A percentile compares a stretch with the other conserved stretches of the same genome.
Evolutionary conservation across 1,140 invertebrate species (phyloP).

Genomic region (Leptinotarsa texana): DNA sequence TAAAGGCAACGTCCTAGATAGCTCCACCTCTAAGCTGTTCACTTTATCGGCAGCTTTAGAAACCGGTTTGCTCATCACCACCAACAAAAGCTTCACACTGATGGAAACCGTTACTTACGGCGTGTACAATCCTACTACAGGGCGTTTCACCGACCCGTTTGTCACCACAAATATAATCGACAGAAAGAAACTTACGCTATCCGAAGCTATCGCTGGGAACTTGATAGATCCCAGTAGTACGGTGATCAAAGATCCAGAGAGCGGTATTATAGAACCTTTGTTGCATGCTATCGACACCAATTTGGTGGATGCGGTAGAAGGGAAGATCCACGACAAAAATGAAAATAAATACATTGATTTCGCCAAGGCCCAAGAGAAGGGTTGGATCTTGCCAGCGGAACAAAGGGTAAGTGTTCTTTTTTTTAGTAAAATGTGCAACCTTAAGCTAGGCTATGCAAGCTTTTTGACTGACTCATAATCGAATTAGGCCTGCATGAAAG

Average conservation of each 20-base stretch:
- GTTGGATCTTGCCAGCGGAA: constrained; percentile 85
- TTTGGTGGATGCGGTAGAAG: constrained; percentile 74
- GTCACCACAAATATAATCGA: constrained; percentile 69
- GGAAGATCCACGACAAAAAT: constrained; percentile 69
- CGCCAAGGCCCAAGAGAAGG: constrained; percentile 83
- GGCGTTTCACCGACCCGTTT: constrained; percentile 80
- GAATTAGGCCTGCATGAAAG: constrained; percentile 1
- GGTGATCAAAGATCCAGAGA: constrained; percentile 79
- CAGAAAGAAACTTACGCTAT: constrained; percentile 71
- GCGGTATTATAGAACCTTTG: constrained; percentile 74
- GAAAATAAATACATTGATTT: constrained; percentile 75
- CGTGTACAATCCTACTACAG: constrained; percentile 79
- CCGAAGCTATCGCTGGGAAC: constrained; percentile 74
- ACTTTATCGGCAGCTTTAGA: constrained; percentile 75
- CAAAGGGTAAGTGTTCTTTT: constrained; percentile 80
- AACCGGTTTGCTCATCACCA: constrained; percentile 73
- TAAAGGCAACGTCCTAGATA: constrained; percentile 82
- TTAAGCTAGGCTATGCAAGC: constrained; percentile 10
- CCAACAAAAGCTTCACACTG: constrained; percentile 74
- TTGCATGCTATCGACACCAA: constrained; percentile 75
- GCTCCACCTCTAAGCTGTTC: constrained; percentile 78
- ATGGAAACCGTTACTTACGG: constrained; percentile 82
- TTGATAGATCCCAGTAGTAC: constrained; percentile 84
- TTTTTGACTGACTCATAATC: neutral
- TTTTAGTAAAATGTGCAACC: neutral